Evolutionary conservation across 2,888 invertebrate genomes (phyloP).

Genomic region (Thymelicus acteon): DNA sequence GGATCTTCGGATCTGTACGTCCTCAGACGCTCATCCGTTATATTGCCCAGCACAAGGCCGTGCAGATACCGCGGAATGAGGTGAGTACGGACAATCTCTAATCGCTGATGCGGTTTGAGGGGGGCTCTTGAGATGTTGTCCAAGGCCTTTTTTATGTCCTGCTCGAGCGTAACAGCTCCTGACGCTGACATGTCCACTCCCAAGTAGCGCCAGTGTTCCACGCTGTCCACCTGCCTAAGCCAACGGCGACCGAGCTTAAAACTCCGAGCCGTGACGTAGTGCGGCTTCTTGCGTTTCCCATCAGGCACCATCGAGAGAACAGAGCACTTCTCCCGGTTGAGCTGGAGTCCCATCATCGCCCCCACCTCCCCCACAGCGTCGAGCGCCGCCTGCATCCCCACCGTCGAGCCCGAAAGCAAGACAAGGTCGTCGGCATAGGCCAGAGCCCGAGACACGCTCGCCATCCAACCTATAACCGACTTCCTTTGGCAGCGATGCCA

Average conservation of each 20-base stretch:
- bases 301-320: conserved; percentile 50
- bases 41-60: conserved; percentile 52
- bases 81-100: conserved; percentile 55
- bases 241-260: conserved; percentile 43
- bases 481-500: conserved; percentile 44
- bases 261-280: conserved; percentile 39
- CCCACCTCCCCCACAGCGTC: conserved; percentile 43
- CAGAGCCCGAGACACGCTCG: conserved; percentile 49
- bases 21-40: conserved; percentile 50
- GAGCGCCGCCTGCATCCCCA: conserved; percentile 52
- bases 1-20: conserved; percentile 50
- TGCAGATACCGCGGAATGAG: conserved; percentile 62
- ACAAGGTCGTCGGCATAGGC: conserved; percentile 64
- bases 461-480: conserved; percentile 45
- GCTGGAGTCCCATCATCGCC: conserved; percentile 39
- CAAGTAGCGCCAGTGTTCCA: conserved; percentile 51
- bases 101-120: conserved; percentile 61
- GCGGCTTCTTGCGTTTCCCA: conserved; percentile 50
- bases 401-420: conserved; percentile 51
- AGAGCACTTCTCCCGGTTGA: conserved; percentile 47
- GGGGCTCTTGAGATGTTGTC: conserved; percentile 51
- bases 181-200: conserved; percentile 51
- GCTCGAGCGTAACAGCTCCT: conserved; percentile 49
- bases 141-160: conserved; percentile 47
- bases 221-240: conserved; percentile 47